Evolutionary conservation across 2,888 invertebrate species (phyloP).

Genomic region (Chrysomela aeneicollis): DNA sequence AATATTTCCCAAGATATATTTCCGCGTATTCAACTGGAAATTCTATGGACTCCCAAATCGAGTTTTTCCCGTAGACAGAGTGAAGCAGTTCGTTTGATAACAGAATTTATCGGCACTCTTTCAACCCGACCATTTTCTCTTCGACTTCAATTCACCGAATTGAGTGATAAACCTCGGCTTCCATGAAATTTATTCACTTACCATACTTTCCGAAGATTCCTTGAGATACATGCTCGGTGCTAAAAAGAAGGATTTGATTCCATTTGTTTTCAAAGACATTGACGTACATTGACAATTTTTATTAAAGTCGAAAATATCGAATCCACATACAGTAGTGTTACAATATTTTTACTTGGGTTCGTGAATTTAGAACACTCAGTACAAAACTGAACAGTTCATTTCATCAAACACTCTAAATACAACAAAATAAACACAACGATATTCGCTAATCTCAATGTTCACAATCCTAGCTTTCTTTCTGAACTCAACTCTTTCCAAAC

Average conservation of each 20-base stretch:
- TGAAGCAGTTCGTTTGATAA: neutral
- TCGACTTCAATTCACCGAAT: neutral
- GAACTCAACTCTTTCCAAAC: too few relatives aligned
- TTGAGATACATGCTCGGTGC: neutral
- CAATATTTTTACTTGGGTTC: too few relatives aligned
- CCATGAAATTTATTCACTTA: neutral
- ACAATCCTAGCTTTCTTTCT: too few relatives aligned
- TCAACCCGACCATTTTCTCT: neutral
- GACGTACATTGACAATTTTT: neutral
- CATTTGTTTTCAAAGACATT: neutral
- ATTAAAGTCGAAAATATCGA: too few relatives aligned
- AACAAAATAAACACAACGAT: too few relatives aligned
- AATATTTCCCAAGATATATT: too few relatives aligned
- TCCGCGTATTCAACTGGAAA: too few relatives aligned
- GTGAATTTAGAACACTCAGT: too few relatives aligned
- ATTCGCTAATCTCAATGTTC: too few relatives aligned
- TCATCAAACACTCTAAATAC: too few relatives aligned
- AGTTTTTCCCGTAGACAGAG: neutral
- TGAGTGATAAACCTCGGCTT: constrained; percentile 1
- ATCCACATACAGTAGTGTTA: too few relatives aligned
- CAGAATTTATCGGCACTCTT: neutral
- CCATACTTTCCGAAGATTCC: neutral
- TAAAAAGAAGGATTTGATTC: neutral
- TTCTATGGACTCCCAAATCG: neutral
- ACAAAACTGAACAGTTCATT: too few relatives aligned